phyloP scores from a whole-genome alignment of 2,888 invertebrate genomes.

The Cylloceria caligata region DNA sequence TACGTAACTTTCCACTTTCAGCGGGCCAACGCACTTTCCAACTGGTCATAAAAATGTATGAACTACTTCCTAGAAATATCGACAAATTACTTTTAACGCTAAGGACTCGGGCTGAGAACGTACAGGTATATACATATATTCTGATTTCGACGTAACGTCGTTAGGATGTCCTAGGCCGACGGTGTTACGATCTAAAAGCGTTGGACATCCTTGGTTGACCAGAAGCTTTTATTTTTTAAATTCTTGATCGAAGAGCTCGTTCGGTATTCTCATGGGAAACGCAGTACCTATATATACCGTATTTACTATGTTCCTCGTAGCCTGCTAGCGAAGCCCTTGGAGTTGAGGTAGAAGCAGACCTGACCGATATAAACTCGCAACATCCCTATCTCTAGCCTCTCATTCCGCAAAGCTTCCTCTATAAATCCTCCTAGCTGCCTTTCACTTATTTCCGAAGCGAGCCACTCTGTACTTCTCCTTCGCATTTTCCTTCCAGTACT shows the following conservation, averaged over 20 bases:
- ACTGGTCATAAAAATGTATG: not conserved
- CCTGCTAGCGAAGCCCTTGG: slow-evolving; percentile 17
- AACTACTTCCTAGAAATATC: not conserved
- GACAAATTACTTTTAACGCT: not conserved
- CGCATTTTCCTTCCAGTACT: slow-evolving; percentile 20
- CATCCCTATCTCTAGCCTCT: slow-evolving; percentile 35
- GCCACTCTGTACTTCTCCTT: slow-evolving; percentile 18
- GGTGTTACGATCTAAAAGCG: slow-evolving; percentile 4
- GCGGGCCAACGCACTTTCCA: slow-evolving; percentile 2
- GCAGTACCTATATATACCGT: slow-evolving; percentile 1
- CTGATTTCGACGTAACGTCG: not conserved
- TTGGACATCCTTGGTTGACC: slow-evolving; percentile 1
- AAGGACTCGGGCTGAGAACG: not conserved
- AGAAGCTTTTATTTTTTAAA: slow-evolving; percentile 19
- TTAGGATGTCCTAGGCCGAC: not conserved
- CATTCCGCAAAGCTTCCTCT: slow-evolving; percentile 42
- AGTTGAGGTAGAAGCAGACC: slow-evolving; percentile 9
- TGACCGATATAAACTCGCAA: slow-evolving; percentile 17
- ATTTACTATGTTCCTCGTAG: not conserved
- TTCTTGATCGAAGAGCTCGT: slow-evolving; percentile 26
- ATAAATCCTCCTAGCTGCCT: slow-evolving; percentile 51
- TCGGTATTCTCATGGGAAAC: slow-evolving; percentile 12
- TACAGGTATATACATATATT: not conserved
- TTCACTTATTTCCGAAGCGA: slow-evolving; percentile 47
- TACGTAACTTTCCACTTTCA: not conserved